Percentiles rank a stretch among this genome's conserved stretches.
phyloP scores from a whole-genome alignment of 2,888 invertebrate genomes.

The Mythimna lalbum region DNA sequence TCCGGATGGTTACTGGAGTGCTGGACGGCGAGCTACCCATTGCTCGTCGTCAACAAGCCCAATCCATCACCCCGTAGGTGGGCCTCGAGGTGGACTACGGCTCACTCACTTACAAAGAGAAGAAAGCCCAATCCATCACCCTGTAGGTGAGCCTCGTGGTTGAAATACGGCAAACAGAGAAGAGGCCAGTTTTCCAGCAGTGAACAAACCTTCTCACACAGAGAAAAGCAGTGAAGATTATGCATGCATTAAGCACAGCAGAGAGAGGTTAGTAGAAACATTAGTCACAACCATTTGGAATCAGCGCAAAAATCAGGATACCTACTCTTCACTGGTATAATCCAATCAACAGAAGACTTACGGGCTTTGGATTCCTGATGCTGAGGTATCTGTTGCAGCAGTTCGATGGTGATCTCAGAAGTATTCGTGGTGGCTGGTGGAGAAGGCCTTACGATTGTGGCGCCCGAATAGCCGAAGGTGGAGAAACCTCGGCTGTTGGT shows the following conservation, averaged over 20 bases:
- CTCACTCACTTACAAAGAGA: too few species aligned
- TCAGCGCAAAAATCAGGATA: slow-evolving; percentile 29
- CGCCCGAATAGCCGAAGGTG: slow-evolving; percentile 87
- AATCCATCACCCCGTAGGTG: too few species aligned
- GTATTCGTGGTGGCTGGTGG: slow-evolving; percentile 81
- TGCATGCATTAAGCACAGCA: background rate
- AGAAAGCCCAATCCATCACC: too few species aligned
- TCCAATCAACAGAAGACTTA: slow-evolving; percentile 67
- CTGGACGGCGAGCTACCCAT: too few species aligned
- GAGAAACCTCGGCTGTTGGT: slow-evolving; percentile 86
- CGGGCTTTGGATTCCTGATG: slow-evolving; percentile 77
- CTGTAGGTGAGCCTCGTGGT: too few species aligned
- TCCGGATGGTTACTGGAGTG: too few species aligned
- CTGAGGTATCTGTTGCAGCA: slow-evolving; percentile 78
- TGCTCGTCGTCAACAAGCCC: too few species aligned
- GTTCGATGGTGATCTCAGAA: slow-evolving; percentile 84
- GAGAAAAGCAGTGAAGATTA: too few species aligned
- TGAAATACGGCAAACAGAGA: too few species aligned
- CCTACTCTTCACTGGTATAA: slow-evolving; percentile 36
- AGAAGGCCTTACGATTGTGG: slow-evolving; percentile 83
- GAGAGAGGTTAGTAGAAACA: background rate
- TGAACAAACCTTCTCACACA: too few species aligned
- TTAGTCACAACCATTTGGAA: slow-evolving; percentile 21
- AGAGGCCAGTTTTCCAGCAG: too few species aligned
- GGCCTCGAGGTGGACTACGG: too few species aligned